phyloP scores from a whole-genome alignment of 2,888 invertebrate genomes.

The Nomada hirtipes region DNA sequence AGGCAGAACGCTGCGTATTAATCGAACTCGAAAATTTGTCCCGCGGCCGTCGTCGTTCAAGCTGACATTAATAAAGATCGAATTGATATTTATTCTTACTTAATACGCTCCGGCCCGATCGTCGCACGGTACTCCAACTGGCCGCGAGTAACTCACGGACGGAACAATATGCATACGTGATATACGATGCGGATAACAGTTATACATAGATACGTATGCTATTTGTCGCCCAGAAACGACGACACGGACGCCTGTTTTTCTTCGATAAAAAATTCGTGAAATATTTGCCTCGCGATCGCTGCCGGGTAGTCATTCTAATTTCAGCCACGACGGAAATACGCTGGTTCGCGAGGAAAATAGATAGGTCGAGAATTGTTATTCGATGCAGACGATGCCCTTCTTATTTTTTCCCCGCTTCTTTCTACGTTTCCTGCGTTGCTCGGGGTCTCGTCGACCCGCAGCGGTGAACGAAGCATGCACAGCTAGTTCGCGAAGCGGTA shows the following conservation, averaged over 20 bases:
- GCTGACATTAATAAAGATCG: not conserved
- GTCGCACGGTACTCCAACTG: not conserved
- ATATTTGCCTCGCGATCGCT: conserved; percentile 21
- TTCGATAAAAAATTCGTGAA: conserved; percentile 11
- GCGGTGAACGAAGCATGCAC: not conserved
- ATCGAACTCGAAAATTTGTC: not conserved
- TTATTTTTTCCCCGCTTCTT: not conserved
- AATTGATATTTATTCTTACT: conserved; percentile 29
- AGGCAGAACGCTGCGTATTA: not conserved
- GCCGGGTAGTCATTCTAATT: conserved; percentile 24
- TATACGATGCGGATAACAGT: too few relatives aligned
- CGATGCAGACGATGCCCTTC: conserved; percentile 12
- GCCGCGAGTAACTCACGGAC: not conserved
- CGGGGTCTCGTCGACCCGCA: too few relatives aligned
- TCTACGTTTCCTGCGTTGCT: not conserved
- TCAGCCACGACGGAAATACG: conserved; percentile 1
- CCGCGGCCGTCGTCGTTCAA: not conserved
- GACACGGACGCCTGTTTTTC: not conserved
- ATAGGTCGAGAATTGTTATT: conserved; percentile 9
- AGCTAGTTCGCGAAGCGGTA: conserved; percentile 43
- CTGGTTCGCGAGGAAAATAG: not conserved
- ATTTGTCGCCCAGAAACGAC: not conserved
- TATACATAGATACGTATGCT: not conserved
- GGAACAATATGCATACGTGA: not conserved
- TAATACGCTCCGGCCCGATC: conserved; percentile 4